phyloP scores from a whole-genome alignment of 2,797 vertebrate species.

The Ctenochaetus hawaiiensis region DNA sequence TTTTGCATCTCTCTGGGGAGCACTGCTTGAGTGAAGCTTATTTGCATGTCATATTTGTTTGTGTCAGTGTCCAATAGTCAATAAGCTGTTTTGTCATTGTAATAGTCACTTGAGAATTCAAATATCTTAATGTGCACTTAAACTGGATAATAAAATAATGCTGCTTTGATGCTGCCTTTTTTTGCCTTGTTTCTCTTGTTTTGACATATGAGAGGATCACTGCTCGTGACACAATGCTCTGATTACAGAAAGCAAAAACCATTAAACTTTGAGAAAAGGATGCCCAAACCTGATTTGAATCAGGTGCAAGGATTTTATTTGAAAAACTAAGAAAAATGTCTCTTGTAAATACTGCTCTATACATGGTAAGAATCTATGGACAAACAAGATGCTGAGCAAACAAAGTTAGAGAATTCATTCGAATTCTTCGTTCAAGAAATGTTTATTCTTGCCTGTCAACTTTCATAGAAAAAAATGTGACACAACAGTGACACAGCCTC shows the following conservation, averaged over 20 bases:
- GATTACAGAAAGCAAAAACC: not conserved
- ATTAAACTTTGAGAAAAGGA: not conserved
- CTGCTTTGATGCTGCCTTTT: not conserved
- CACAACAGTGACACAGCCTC: not conserved
- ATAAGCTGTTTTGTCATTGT: too few relatives aligned
- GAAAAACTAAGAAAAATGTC: not conserved
- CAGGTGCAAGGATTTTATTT: not conserved
- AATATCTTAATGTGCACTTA: not conserved
- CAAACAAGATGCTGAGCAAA: too few relatives aligned
- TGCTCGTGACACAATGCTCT: not conserved
- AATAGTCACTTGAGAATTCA: too few relatives aligned
- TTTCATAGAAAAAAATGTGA: not conserved
- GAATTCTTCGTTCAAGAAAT: not conserved
- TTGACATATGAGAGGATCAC: not conserved
- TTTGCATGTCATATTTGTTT: slow-evolving; percentile 79
- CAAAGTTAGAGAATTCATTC: too few relatives aligned
- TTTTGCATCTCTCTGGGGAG: slow-evolving; percentile 73
- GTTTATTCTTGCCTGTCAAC: not conserved
- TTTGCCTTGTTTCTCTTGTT: not conserved
- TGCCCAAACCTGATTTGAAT: not conserved
- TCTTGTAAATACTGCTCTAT: not conserved
- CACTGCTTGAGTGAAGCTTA: slow-evolving; percentile 37
- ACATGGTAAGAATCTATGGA: too few relatives aligned
- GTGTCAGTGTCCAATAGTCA: slow-evolving; percentile 34
- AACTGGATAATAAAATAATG: not conserved